Base-by-base conservation (phyloP, 2,113 vertebrate genomes). In the Rhinichthys klamathensis region DNA sequence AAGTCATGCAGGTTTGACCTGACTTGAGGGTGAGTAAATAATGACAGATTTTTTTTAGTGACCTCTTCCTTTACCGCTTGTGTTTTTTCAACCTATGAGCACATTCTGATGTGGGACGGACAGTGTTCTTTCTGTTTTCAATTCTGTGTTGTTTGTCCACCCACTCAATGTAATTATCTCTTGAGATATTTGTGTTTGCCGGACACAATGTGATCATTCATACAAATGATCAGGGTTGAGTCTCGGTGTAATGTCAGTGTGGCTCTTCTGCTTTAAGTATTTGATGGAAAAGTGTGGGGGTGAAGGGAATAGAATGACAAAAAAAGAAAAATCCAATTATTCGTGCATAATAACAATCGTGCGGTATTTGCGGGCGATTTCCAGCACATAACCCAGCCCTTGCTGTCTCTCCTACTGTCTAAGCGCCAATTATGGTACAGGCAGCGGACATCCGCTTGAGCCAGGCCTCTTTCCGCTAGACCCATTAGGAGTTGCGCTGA, bases 281-380 rank as follows among this genome's bases (percentile, higher is more conserved):
- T 67, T 84, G 54, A 87, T 70, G 75, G 67, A 85, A 54, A 80
- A 58, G 83, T 54, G 76, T 72, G 38, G 65, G 84, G 72, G 82
- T 30, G 73, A 61, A 74, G 44, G 44, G 80, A 72, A 70, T 23
- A 46, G 60, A 61, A 54, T 76, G 74, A 76, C 74, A 58, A 70
- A 78, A 70, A 65, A 88, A 76, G 46, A 65, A 82, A 82, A 69
- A 83, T 72, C 80, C 63, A 87, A 87, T 90, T 87, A 87, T 87
- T 90, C 72, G 81, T 86, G 80, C 80, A 93, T 86, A 89, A 83
- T 81, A 90, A 91, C 92, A 92, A 91, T 94, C 91, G 93, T 92
- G 89, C 92, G 6, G 75, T 21, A 78, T 61, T 80, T 10, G 76
- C 69, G 16, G 35, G 56, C 46, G 63, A 82, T 78, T 85, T 61